Evolutionary conservation across 2,888 invertebrate genomes (phyloP), one percentile per base, ranked within the genome.

Genomic region (Chalcis sispes): DNA sequence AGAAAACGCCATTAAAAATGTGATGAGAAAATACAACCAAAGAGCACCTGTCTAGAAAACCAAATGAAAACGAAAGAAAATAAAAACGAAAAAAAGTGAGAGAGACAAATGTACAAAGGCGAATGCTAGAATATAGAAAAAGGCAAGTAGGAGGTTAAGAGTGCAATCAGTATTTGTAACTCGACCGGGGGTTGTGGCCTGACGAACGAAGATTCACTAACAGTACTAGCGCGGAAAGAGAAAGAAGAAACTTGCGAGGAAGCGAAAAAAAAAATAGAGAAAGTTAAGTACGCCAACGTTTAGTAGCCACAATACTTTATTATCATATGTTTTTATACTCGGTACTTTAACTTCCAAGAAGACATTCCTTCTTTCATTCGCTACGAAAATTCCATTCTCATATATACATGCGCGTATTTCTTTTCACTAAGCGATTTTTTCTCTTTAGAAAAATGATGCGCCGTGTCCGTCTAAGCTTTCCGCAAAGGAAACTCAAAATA

Each of bases 241-340:
- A 61, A 40, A 25, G 66, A 65, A 54, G 61, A 67, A 52, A 74
- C 64, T 56, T 58, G 10, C 15, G 10, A 54, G 27, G 54, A 32
- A 20, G 56, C 18, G 52, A 20, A n/a, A n/a, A n/a, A n/a, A n/a
- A n/a, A n/a, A n/a, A n/a, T n/a, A n/a, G n/a, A n/a, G n/a, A n/a
- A n/a, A n/a, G n/a, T n/a, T n/a, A n/a, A 52, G n/a, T n/a, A n/a
- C 8, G 50, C 18, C 20, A 50, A 29, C 25, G n/a, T n/a, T n/a
- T n/a, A n/a, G n/a, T n/a, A n/a, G 15, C 23, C 52, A 23, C 67
- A 79, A 77, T 83, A 83, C 84, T 86, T 86, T 85, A 86, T 85
- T 85, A 84, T 83, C 85, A 84, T 85, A 84, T 84, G 85, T 84
- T 85, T 86, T 85, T 86, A n/a, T n/a, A 82, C 82, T 80, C 75